Percentiles rank a stretch among this genome's conserved stretches.
Evolutionary conservation across 2,797 vertebrate genomes (phyloP).

Genomic region (Xiphorhynchus erythropygius): DNA sequence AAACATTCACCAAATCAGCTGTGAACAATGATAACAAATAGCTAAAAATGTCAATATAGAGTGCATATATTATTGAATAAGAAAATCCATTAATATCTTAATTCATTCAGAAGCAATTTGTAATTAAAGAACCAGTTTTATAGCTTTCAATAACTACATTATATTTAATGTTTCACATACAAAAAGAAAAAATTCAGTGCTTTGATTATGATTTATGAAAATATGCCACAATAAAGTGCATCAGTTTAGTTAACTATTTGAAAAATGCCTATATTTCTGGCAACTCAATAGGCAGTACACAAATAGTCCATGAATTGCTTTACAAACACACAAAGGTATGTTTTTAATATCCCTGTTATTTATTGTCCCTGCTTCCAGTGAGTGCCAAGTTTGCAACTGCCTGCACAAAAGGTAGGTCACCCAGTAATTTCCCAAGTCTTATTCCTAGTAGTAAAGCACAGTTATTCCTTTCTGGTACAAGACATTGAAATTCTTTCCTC

Average conservation of each 20-base stretch:
- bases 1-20: slow-evolving; percentile 1
- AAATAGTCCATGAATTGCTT: background rate
- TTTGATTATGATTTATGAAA: slow-evolving; percentile 5
- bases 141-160: background rate
- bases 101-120: background rate
- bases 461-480: background rate
- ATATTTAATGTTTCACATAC: background rate
- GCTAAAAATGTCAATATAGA: background rate
- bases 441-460: background rate
- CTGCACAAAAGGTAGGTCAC: background rate
- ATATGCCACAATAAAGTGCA: background rate
- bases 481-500: background rate
- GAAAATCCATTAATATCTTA: background rate
- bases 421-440: background rate
- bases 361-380: background rate
- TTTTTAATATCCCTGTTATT: background rate
- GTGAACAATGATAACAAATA: background rate
- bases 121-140: background rate
- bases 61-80: background rate
- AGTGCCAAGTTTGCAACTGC: background rate
- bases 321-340: background rate
- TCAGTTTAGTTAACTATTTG: background rate
- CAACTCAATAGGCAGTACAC: background rate
- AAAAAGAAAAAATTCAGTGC: background rate
- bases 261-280: background rate